Conservation (phyloP, 37 sponge, comb jelly and placozoan genomes). For the Geodia barretti region DNA sequence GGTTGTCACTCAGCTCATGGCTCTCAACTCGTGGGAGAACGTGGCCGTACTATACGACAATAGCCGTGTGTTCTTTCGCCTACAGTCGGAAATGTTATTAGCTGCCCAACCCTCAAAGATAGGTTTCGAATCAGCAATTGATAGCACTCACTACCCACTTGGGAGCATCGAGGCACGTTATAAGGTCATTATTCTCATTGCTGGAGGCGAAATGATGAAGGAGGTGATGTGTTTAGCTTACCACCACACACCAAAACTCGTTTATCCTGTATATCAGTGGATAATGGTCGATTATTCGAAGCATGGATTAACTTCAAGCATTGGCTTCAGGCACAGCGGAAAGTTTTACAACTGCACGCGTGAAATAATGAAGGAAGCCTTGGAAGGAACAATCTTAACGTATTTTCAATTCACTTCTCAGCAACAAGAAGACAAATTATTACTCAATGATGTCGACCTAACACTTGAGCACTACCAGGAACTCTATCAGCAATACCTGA, state of each 20-base stretch:
- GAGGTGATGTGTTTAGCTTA: slow-evolving; percentile 14
- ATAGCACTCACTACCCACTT: background rate
- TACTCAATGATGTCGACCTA: too few species aligned
- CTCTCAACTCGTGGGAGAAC: background rate
- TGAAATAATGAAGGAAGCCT: background rate
- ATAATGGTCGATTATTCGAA: background rate
- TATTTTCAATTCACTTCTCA: too few species aligned
- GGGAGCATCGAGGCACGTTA: background rate
- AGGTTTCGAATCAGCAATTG: background rate
- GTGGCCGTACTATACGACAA: background rate
- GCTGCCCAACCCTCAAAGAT: background rate
- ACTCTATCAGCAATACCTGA: too few species aligned
- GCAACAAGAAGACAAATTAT: too few species aligned
- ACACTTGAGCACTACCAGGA: too few species aligned
- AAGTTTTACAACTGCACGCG: background rate
- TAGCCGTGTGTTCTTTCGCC: background rate
- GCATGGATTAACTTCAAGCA: background rate
- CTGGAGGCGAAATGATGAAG: background rate
- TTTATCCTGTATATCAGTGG: slow-evolving; percentile 17
- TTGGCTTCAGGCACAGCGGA: background rate
- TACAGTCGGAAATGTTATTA: too few species aligned
- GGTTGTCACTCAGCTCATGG: background rate
- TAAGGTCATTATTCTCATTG: slow-evolving; percentile 22
- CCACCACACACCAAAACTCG: background rate
- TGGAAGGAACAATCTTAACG: background rate